These are phyloP conservation scores for Drosophila fungiperda DNA, from an alignment of 2,888 invertebrate species.

Conservation along the genomic window DNA sequence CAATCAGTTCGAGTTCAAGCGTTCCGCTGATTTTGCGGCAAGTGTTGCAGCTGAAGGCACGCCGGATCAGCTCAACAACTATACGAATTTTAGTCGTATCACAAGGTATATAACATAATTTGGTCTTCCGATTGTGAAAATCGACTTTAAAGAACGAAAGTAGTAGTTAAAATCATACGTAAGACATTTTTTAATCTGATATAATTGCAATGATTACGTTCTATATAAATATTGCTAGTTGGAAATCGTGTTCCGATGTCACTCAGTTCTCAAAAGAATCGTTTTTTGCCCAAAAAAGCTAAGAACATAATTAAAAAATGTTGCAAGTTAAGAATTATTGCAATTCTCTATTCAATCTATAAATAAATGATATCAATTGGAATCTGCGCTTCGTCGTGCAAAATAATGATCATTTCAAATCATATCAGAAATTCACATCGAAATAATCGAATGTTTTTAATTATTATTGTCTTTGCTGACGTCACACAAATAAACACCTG, in stretches of 20 bases:
- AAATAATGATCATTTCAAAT: neutral
- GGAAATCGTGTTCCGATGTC: too few species aligned
- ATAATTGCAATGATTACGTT: too few species aligned
- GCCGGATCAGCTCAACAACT: constrained; percentile 61
- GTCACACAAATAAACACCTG: constrained; percentile 3
- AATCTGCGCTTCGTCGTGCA: neutral
- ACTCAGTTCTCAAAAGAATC: neutral
- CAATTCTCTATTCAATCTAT: neutral
- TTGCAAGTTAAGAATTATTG: neutral
- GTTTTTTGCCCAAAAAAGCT: neutral
- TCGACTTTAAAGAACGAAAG: too few species aligned
- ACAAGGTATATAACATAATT: constrained; percentile 39
- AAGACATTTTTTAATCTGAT: too few species aligned
- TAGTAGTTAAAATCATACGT: too few species aligned
- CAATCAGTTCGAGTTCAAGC: constrained; percentile 64
- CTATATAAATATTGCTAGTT: too few species aligned
- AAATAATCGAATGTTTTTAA: neutral
- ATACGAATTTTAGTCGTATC: constrained; percentile 73
- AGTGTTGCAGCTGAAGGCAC: constrained; percentile 17
- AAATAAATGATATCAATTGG: neutral
- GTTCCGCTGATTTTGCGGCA: constrained; percentile 59
- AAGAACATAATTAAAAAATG: neutral
- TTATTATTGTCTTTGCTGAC: neutral
- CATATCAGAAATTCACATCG: neutral
- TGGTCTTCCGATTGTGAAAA: neutral